Evolutionary conservation across 2,888 invertebrate species (phyloP), one percentile per base, ranked within the genome.

Genomic region (Tenodera sinensis): DNA sequence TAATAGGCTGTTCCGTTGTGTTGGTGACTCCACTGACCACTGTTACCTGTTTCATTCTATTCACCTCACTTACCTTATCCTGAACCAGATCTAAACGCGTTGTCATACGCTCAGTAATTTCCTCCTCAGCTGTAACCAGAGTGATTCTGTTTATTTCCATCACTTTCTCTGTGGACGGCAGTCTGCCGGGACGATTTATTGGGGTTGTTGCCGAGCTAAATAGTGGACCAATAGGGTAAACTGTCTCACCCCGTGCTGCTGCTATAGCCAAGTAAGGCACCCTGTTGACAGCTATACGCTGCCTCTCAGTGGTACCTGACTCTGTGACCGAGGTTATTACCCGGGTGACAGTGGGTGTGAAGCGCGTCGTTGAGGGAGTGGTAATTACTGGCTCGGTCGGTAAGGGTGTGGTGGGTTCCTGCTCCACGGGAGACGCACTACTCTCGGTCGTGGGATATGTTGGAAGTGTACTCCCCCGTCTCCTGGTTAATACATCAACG

Each of bases 271-370:
- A 28, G 25, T 89, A 89, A n/a, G 89, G 89, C 28, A 89, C 89
- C 83, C 89, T 81, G 84, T 89, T 89, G 6, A 89, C 85, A 14
- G 89, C 85, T 47, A 94, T 93, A 90, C 92, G 93, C 90, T 94
- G 94, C 85, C 94, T 92, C 90, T 94, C 94, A 2, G 94, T 94
- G 0, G 94, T 93, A 0, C 93, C 94, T 8, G 90, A 90, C 91
- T 94, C 94, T 28, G 93, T 93, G 28, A 94, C 93, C 4, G 94
- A 93, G 6, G 94, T 94, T 15, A 94, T 93, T 42, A 94, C 92
- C 91, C 94, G 93, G 47, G 94, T 94, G 2, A 93, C 92, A 27
- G 92, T 92, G 3, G 94, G 89, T 1, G 89, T 90, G 84, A 90
- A 90, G 28, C 71, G 85, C 3, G 90, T 91, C 84, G 90, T 91